Conservation (phyloP, 2,113 vertebrate species). For the Ailurus styani region DNA sequence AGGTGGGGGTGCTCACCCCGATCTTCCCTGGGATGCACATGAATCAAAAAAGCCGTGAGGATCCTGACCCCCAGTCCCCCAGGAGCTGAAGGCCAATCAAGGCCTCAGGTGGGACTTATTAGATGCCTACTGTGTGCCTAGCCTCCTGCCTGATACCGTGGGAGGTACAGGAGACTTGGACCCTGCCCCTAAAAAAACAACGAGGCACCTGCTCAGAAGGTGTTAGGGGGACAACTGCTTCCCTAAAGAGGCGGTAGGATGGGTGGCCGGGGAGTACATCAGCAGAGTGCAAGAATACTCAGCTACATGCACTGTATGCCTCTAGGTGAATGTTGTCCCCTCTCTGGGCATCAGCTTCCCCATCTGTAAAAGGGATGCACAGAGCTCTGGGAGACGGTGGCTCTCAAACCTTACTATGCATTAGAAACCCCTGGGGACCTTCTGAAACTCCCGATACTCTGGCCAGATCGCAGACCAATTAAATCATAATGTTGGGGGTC, state of each 20-base stretch:
- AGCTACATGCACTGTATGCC: fast-evolving
- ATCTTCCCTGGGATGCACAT: neutral
- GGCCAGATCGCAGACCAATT: neutral
- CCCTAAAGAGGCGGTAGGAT: neutral
- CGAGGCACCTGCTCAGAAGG: no score
- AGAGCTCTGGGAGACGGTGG: fast-evolving
- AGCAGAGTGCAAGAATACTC: neutral
- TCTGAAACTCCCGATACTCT: neutral
- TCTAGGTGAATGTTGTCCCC: fast-evolving
- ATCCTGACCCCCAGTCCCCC: neutral
- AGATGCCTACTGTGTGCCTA: neutral
- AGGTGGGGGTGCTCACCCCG: neutral
- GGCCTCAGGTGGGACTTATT: neutral
- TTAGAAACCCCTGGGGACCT: neutral
- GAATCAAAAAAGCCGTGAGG: neutral
- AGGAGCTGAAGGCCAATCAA: neutral
- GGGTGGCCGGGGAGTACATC: fast-evolving
- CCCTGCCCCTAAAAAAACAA: neutral
- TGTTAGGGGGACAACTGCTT: no score
- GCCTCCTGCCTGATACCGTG: neutral
- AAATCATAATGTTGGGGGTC: neutral
- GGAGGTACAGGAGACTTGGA: neutral
- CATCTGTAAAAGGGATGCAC: neutral
- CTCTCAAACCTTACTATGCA: fast-evolving
- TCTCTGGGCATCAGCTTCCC: neutral